These are phyloP conservation scores for Chymomyza amoena DNA, from an alignment of 2,888 invertebrate genomes.

Conservation along the genomic window DNA sequence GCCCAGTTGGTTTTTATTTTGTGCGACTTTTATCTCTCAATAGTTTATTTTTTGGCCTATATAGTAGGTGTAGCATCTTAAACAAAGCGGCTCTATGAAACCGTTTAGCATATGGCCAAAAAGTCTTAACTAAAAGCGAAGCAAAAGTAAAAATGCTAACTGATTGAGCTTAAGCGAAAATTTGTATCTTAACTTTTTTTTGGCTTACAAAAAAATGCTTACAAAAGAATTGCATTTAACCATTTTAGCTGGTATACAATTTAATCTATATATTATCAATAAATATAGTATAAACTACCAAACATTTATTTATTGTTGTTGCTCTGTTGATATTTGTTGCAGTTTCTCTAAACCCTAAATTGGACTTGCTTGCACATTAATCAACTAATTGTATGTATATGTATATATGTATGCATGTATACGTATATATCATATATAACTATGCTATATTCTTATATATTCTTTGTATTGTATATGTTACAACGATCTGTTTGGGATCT, in stretches of 20 bases:
- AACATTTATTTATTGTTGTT: slow-evolving; percentile 23
- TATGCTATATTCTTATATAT: slow-evolving; percentile 52
- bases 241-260: slow-evolving; percentile 26
- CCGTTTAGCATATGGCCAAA: background rate
- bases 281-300: slow-evolving; percentile 15
- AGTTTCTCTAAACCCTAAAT: slow-evolving; percentile 23
- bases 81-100: background rate
- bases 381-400: slow-evolving; percentile 31
- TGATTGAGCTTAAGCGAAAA: background rate
- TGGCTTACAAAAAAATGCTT: slow-evolving; percentile 13
- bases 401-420: slow-evolving; percentile 33
- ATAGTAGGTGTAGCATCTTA: background rate
- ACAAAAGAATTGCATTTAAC: slow-evolving; percentile 24
- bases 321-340: background rate
- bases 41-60: background rate
- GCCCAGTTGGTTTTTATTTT: slow-evolving; percentile 13
- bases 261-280: slow-evolving; percentile 6
- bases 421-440: slow-evolving; percentile 50
- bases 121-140: slow-evolving; percentile 25
- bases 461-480: slow-evolving; percentile 65
- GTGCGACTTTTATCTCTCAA: slow-evolving; percentile 26
- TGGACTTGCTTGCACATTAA: slow-evolving; percentile 38
- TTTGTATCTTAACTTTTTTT: background rate
- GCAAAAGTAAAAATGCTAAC: background rate
- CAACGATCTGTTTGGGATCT: slow-evolving; percentile 61